Percentiles rank a stretch among this genome's conserved stretches.
Conservation (phyloP, 2,888 invertebrate genomes). For the Calameuta filiformis region DNA sequence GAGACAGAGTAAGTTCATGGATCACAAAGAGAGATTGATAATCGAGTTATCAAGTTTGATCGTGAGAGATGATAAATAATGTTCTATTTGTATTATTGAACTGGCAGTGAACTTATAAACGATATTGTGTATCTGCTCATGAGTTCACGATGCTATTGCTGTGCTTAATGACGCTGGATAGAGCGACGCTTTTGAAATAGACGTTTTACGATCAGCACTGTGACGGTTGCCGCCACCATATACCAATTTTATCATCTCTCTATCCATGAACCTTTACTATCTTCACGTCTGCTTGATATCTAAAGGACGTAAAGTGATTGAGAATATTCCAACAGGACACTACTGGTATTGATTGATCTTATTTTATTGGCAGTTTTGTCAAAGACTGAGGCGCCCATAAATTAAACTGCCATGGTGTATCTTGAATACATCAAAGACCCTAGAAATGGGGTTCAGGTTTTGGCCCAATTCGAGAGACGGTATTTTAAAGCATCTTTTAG, state of each 20-base stretch:
- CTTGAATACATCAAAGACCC: background rate
- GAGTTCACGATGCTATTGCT: background rate
- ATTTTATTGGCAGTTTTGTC: background rate
- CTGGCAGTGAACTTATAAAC: background rate
- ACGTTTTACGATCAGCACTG: background rate
- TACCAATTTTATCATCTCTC: background rate
- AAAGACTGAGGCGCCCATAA: background rate
- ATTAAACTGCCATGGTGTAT: background rate
- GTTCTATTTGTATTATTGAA: background rate
- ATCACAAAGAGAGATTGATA: background rate
- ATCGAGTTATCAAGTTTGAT: background rate
- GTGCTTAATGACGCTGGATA: background rate
- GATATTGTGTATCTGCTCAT: background rate
- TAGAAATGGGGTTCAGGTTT: background rate
- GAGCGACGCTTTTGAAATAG: background rate
- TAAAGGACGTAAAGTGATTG: background rate
- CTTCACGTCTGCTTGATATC: background rate
- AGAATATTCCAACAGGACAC: background rate
- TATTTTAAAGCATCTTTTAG: background rate
- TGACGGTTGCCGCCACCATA: background rate
- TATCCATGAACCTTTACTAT: background rate
- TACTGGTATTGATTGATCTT: background rate
- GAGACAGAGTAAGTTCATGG: background rate
- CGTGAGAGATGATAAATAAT: background rate
- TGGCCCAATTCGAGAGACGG: background rate